phyloP scores from a whole-genome alignment of 1,140 invertebrate genomes.

The Temnothorax curvispinosus region DNA sequence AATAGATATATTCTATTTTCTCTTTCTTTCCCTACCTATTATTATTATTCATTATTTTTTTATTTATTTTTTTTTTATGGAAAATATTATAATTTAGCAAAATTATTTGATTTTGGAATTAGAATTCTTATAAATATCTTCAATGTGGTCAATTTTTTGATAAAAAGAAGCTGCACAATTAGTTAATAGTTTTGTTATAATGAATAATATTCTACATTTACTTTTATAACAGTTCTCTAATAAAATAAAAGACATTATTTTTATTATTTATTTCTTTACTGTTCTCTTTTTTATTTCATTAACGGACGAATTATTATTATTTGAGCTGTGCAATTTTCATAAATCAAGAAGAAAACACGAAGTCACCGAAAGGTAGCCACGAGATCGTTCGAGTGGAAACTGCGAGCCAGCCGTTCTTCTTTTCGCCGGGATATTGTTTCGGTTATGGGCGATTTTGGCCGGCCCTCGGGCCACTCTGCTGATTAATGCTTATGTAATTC shows the following conservation, averaged over 20 bases:
- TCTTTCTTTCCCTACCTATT: background rate
- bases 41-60: background rate
- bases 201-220: background rate
- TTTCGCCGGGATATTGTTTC: slow-evolving; percentile 71
- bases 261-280: background rate
- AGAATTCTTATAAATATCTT: background rate
- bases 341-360: slow-evolving; percentile 36
- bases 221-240: background rate
- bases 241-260: background rate
- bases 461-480: slow-evolving; percentile 74
- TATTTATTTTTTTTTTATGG: background rate
- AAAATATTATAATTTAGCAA: background rate
- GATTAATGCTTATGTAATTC: slow-evolving; percentile 85
- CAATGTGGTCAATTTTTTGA: background rate
- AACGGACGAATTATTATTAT: background rate
- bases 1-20: background rate
- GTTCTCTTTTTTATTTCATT: background rate
- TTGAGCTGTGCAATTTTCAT: slow-evolving; percentile 22
- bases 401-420: slow-evolving; percentile 9
- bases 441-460: slow-evolving; percentile 75
- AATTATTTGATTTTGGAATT: background rate
- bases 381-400: slow-evolving; percentile 38
- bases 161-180: background rate
- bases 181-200: slow-evolving; percentile 3
- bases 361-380: slow-evolving; percentile 49